Evolutionary conservation across 2,888 invertebrate species (phyloP).

Genomic region (Papilio elwesi): DNA sequence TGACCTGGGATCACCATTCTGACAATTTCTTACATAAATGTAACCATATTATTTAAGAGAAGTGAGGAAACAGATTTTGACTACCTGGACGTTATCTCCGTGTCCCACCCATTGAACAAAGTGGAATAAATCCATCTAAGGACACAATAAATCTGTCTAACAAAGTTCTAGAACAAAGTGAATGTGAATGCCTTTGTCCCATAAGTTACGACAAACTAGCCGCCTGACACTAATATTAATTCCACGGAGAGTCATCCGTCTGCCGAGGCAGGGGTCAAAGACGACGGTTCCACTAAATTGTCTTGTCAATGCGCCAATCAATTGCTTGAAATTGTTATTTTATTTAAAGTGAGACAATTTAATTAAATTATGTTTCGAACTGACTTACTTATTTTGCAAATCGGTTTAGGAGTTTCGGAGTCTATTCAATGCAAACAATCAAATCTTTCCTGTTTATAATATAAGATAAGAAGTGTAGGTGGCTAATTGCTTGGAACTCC

Average conservation of each 20-base stretch:
- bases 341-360: background rate
- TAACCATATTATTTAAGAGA: too few relatives aligned
- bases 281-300: constrained; percentile 4
- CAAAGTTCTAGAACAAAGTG: constrained; percentile 14
- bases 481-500: too few relatives aligned
- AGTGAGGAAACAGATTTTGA: too few relatives aligned
- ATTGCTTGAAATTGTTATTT: background rate
- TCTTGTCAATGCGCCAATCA: constrained; percentile 1
- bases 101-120: too few relatives aligned
- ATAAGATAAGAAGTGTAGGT: too few relatives aligned
- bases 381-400: too few relatives aligned
- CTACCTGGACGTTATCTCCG: too few relatives aligned
- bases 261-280: constrained; percentile 10
- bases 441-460: too few relatives aligned
- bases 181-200: background rate
- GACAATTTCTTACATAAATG: too few relatives aligned
- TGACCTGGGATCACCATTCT: too few relatives aligned
- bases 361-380: background rate
- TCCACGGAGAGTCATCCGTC: constrained; percentile 14
- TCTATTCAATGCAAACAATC: too few relatives aligned
- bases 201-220: constrained; percentile 17
- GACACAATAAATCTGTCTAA: constrained; percentile 14
- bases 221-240: constrained; percentile 21
- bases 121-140: constrained; percentile 4
- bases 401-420: too few relatives aligned